Evolutionary conservation across 2,113 vertebrate genomes (phyloP).

Genomic region (Paracanthobrama guichenoti): DNA sequence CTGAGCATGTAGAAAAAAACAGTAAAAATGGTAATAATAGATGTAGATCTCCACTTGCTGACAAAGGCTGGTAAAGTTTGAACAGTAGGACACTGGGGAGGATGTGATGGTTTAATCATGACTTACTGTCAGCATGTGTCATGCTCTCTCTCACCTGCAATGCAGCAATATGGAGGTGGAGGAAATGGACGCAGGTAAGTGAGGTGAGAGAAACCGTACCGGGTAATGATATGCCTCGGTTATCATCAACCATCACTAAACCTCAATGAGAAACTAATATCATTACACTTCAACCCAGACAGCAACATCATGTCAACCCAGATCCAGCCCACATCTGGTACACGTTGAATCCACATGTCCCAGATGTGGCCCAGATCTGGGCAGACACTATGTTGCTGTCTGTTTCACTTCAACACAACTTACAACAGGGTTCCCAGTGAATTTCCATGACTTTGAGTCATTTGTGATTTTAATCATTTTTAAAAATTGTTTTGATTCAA

Average conservation of each 20-base stretch:
- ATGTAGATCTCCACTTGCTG: neutral
- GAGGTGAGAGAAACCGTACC: slow-evolving; percentile 20
- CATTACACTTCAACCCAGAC: neutral
- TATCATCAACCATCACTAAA: neutral
- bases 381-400: too few species aligned
- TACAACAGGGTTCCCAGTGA: neutral
- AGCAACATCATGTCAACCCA: too few species aligned
- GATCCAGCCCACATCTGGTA: too few species aligned
- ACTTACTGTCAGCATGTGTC: neutral
- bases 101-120: slow-evolving; percentile 14
- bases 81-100: neutral
- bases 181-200: slow-evolving; percentile 73
- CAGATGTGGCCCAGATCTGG: too few species aligned
- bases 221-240: neutral
- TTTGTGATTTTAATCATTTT: neutral
- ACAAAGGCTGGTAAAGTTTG: neutral
- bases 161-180: slow-evolving; percentile 77
- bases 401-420: neutral
- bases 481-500: neutral
- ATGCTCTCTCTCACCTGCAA: slow-evolving; percentile 57
- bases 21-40: neutral
- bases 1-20: neutral
- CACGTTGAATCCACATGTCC: too few species aligned
- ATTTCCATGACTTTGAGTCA: neutral
- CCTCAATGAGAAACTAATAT: slow-evolving; percentile 3